Conservation (phyloP, 53 echinoderm and acorn worm species). For the Stichopus horrens region DNA sequence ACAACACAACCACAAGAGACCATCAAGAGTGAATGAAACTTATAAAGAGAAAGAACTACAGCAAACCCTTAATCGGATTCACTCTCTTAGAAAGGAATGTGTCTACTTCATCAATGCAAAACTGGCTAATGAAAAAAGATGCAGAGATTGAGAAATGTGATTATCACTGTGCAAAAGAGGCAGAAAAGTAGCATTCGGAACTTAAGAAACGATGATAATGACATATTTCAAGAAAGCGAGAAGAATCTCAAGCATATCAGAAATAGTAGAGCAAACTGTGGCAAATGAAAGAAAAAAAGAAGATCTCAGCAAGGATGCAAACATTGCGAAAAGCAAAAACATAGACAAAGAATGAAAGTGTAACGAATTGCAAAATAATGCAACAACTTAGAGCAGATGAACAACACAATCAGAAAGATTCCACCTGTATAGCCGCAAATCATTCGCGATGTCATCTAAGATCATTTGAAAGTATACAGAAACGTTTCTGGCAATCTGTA, state of each 20-base stretch:
- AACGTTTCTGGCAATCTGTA: conserved; percentile 32
- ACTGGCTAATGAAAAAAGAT: too few species aligned
- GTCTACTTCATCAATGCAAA: neutral
- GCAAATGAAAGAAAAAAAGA: neutral
- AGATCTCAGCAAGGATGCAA: neutral
- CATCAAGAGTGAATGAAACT: neutral
- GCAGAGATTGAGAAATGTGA: too few species aligned
- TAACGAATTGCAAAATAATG: neutral
- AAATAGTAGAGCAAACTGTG: neutral
- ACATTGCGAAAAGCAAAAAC: neutral
- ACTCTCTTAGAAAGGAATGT: neutral
- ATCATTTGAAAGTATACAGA: conserved; percentile 1
- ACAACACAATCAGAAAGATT: neutral
- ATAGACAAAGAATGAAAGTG: neutral
- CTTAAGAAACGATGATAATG: neutral
- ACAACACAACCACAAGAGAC: neutral
- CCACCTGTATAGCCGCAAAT: neutral
- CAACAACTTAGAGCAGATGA: neutral
- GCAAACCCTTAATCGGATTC: neutral
- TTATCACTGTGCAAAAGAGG: too few species aligned
- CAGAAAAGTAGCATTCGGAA: neutral
- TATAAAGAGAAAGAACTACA: neutral
- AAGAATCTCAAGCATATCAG: neutral
- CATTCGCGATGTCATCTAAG: neutral
- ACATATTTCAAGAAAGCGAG: neutral